phyloP scores from a whole-genome alignment of 2,797 vertebrate species.

The Sebastes alutus region DNA sequence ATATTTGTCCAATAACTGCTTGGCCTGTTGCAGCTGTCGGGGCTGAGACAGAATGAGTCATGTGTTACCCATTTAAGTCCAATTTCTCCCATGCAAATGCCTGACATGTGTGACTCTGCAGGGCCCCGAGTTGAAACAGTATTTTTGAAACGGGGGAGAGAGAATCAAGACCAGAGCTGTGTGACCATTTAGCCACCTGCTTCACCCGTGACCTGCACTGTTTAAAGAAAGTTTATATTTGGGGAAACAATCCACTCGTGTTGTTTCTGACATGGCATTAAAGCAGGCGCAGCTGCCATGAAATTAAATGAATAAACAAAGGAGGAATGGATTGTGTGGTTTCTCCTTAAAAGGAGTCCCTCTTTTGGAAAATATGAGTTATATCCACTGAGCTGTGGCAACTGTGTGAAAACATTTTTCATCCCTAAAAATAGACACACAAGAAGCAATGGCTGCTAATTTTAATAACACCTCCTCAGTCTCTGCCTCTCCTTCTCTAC shows the following conservation, averaged over 20 bases:
- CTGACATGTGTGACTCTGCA: conserved; percentile 76
- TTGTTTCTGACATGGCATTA: conserved; percentile 37
- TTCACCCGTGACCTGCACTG: conserved; percentile 51
- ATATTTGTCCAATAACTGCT: conserved; percentile 79
- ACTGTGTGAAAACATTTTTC: conserved; percentile 43
- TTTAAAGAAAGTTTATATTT: conserved; percentile 59
- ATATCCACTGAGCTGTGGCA: conserved; percentile 17
- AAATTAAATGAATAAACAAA: conserved; percentile 58
- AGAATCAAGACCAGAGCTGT: conserved; percentile 49
- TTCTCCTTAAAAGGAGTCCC: conserved; percentile 52
- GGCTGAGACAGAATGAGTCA: conserved; percentile 73
- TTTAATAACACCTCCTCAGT: conserved; percentile 13
- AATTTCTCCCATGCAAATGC: conserved; percentile 78
- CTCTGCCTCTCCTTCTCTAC: not conserved
- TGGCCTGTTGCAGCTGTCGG: conserved; percentile 78
- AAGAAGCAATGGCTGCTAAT: conserved; percentile 17
- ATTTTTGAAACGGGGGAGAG: conserved; percentile 48
- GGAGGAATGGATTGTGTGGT: conserved; percentile 26
- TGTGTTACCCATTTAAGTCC: conserved; percentile 80
- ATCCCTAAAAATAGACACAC: conserved; percentile 40
- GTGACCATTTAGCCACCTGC: conserved; percentile 67
- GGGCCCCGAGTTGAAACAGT: conserved; percentile 56
- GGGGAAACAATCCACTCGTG: conserved; percentile 40
- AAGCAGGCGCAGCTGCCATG: conserved; percentile 38
- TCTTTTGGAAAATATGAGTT: conserved; percentile 54